phyloP scores from a whole-genome alignment of 2,113 vertebrate genomes.

The Typhlomys cinereus region DNA sequence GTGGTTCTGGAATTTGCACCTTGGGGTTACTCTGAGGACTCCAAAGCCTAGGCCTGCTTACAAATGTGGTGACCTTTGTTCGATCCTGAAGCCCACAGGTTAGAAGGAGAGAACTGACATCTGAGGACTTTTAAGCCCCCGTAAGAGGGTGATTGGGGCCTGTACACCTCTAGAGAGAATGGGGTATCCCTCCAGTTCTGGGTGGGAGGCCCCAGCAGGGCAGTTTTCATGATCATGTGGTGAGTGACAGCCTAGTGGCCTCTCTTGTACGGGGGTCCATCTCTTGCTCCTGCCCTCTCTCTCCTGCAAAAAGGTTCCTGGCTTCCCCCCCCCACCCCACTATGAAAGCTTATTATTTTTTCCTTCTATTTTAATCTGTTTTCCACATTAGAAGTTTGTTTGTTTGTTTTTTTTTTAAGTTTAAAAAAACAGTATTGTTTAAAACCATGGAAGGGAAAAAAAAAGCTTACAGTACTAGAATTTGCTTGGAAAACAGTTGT shows the following conservation, averaged over 20 bases:
- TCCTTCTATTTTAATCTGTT: constrained; percentile 37
- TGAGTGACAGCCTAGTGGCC: background rate
- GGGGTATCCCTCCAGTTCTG: background rate
- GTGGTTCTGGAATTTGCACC: background rate
- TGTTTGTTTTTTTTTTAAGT: background rate
- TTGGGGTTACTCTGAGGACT: background rate
- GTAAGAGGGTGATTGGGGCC: background rate
- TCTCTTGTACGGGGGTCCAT: too few relatives aligned
- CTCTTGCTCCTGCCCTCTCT: background rate
- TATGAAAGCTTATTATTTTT: background rate
- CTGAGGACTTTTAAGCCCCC: background rate
- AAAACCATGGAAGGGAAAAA: background rate
- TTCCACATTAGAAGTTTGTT: constrained; percentile 49
- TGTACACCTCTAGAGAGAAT: background rate
- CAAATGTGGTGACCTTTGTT: too few relatives aligned
- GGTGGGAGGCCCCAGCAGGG: background rate
- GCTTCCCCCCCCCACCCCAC: background rate
- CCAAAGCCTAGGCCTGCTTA: too few relatives aligned
- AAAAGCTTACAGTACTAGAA: background rate
- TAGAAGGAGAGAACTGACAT: too few relatives aligned
- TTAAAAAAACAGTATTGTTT: constrained; percentile 31
- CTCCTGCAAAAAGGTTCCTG: background rate
- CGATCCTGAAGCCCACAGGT: too few relatives aligned
- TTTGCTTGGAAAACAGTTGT: constrained; percentile 72
- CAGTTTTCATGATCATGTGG: background rate